Evolutionary conservation across 2,113 vertebrate genomes (phyloP), one percentile per base, ranked within the genome.

Genomic region (Brachyhypopomus occidentalis): DNA sequence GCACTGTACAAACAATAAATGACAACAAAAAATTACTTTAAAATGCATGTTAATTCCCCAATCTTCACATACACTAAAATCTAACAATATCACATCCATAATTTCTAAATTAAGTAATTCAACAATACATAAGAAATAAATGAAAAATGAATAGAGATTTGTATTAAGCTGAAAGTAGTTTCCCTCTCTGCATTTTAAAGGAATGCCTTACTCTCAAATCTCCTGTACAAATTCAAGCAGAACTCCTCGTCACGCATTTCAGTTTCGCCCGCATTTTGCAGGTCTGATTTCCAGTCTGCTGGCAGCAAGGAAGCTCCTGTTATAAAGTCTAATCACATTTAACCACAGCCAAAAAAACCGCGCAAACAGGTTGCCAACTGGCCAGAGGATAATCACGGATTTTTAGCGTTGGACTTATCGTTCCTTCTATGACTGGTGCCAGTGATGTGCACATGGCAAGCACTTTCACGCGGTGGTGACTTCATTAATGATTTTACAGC

Each of bases 251-350:
- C 30, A 38, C 4, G 19, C 66, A 19, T 19, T 70, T 34, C 66
- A 70, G 66, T 70, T 41, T 41, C n/a, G 19, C 30, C 19, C 19
- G 30, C 30, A 7, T 5, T 67, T 58, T 38, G 19, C 45, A 34
- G 6, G 9, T 25, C 45, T 56, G 27, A 38, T 56, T 69, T 8
- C 55, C 20, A 56, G 63, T 30, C 16, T 36, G 36, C 45, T 58
- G 12, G 30, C 27, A 36, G 6, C 22, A 23, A 8, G 64, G 20
- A 70, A 70, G 66, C 66, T 12, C 36, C 66, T 70, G 66, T 70
- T 67, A 20, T 36, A 3, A 78, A 70, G n/a, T 69, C 66, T 71
- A 34, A 36, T 70, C 34, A 71, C 64, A 11, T 70, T 41, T 22
- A 38, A 12, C 66, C 66, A 70, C 36, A 38, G 66, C 66, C 20